A percentile compares a stretch with the other conserved stretches of the same genome.
Conservation (phyloP, 1,140 invertebrate genomes). For the Cepaea nemoralis region DNA sequence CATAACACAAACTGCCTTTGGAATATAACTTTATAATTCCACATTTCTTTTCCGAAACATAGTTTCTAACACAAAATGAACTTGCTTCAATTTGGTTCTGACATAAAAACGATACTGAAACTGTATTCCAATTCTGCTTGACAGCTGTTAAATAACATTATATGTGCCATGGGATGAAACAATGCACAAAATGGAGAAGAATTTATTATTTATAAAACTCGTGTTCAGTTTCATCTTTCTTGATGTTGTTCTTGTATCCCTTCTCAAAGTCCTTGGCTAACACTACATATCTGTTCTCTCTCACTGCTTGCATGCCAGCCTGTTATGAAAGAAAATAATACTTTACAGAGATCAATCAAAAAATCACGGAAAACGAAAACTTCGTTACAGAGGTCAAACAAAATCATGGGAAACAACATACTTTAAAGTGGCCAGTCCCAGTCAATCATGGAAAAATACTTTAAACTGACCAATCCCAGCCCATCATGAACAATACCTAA, state of each 20-base stretch:
- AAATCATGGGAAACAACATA: too few species aligned
- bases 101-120: background rate
- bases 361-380: too few species aligned
- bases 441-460: too few species aligned
- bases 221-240: slow-evolving; percentile 99
- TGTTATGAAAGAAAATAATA: slow-evolving; percentile 63
- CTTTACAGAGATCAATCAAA: too few species aligned
- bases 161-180: background rate
- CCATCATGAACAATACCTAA: too few species aligned
- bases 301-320: slow-evolving; percentile 93
- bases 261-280: slow-evolving; percentile 99
- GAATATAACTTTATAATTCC: too few species aligned
- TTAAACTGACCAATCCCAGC: too few species aligned
- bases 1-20: too few species aligned
- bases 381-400: too few species aligned
- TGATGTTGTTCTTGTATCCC: slow-evolving; percentile 99
- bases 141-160: background rate
- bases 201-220: slow-evolving; percentile 99
- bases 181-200: background rate
- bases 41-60: too few species aligned
- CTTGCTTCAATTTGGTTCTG: background rate
- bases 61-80: background rate
- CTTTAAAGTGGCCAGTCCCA: too few species aligned
- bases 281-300: slow-evolving; percentile 99
- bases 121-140: background rate